Conservation (phyloP, 2,113 vertebrate genomes). For the Suncus etruscus region DNA sequence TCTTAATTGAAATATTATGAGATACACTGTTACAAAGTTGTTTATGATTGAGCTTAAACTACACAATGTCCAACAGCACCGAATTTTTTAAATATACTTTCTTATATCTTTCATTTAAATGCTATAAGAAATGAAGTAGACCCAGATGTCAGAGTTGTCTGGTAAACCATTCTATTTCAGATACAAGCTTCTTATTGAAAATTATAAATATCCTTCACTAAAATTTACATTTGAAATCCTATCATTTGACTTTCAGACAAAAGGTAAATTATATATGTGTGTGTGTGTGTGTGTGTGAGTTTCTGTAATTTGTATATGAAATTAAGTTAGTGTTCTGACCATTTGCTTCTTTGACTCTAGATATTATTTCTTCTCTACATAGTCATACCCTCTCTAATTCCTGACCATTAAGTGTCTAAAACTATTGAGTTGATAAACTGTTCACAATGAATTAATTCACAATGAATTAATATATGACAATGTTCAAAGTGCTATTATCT, state of each 20-base stretch:
- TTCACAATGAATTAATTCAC: background rate
- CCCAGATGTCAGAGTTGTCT: background rate
- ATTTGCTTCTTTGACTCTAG: background rate
- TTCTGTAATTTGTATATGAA: background rate
- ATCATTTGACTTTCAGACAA: background rate
- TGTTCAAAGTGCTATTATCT: background rate
- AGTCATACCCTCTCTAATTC: background rate
- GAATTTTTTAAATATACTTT: constrained; percentile 27
- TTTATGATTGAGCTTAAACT: too few relatives aligned
- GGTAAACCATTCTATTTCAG: background rate
- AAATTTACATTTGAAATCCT: background rate
- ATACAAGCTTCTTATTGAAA: background rate
- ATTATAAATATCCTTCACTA: background rate
- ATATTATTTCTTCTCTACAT: background rate
- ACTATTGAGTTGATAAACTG: background rate
- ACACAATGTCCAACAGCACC: too few relatives aligned
- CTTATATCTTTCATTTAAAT: background rate
- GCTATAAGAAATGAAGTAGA: background rate
- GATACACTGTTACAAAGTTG: too few relatives aligned
- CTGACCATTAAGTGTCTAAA: background rate
- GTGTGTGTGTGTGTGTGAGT: too few relatives aligned
- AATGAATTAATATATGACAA: background rate
- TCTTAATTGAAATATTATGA: too few relatives aligned
- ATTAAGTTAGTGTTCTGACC: background rate
- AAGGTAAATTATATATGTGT: too few relatives aligned